These are phyloP conservation scores for Amorpha juglandis DNA, from an alignment of 2,888 invertebrate genomes.

Conservation along the genomic window DNA sequence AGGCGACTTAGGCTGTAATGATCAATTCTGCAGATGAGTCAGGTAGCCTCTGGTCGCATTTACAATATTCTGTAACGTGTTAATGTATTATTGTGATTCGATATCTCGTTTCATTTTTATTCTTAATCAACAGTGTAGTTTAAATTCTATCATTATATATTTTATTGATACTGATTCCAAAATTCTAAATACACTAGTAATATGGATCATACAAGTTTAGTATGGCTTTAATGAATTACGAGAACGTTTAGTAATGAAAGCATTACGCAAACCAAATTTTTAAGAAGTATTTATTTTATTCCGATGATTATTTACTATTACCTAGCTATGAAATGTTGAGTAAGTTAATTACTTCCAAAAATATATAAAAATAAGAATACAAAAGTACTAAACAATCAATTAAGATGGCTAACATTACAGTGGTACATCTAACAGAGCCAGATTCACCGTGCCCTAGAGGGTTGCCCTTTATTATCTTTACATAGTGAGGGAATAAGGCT, in stretches of 20 bases:
- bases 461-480: constrained; percentile 30
- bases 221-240: no score
- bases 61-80: constrained; percentile 33
- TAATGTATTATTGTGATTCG: constrained; percentile 38
- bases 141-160: no score
- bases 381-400: constrained; percentile 12
- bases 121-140: not conserved
- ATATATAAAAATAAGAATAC: not conserved
- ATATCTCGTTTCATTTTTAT: not conserved
- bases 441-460: constrained; percentile 26
- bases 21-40: constrained; percentile 40
- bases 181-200: no score
- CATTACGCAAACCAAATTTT: no score
- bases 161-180: no score
- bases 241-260: no score
- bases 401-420: constrained; percentile 12
- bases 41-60: constrained; percentile 43
- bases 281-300: no score
- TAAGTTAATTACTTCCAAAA: no score
- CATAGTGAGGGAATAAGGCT: constrained; percentile 28
- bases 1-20: constrained; percentile 45
- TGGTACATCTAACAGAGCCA: constrained; percentile 20
- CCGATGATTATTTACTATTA: no score
- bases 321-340: no score
- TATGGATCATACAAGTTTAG: no score